These are phyloP conservation scores for Stenolophus ochropezus DNA, from an alignment of 2,888 invertebrate species.

Conservation along the genomic window DNA sequence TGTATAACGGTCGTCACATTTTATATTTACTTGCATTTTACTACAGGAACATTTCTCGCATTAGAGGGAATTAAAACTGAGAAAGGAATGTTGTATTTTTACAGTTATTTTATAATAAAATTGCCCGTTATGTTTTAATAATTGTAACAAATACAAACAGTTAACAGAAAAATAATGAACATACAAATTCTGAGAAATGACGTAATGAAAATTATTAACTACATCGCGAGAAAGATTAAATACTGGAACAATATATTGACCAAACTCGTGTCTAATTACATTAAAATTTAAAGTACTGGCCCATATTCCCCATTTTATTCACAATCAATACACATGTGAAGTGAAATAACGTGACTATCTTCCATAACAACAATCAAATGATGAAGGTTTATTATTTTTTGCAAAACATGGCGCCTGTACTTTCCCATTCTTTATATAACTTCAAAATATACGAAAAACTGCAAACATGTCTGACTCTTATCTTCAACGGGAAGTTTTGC, in stretches of 20 bases:
- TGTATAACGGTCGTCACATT: too few species aligned
- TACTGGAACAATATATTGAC: background rate
- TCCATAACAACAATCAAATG: slow-evolving; percentile 14
- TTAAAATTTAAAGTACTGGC: slow-evolving; percentile 26
- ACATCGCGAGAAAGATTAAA: background rate
- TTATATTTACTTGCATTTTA: too few species aligned
- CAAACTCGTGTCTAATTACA: slow-evolving; percentile 19
- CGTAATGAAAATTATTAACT: background rate
- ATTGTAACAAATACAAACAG: too few species aligned
- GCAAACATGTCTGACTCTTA: background rate
- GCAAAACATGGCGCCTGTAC: background rate
- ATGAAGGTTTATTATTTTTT: slow-evolving; percentile 22
- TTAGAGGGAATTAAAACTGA: too few species aligned
- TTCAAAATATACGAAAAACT: background rate
- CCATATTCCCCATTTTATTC: slow-evolving; percentile 10
- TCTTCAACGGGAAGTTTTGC: slow-evolving; percentile 5
- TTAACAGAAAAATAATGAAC: background rate
- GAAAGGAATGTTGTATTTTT: too few species aligned
- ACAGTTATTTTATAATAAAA: too few species aligned
- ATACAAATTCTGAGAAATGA: background rate
- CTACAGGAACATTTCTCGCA: too few species aligned
- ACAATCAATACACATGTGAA: slow-evolving; percentile 11
- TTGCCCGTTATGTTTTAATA: too few species aligned
- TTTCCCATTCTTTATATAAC: slow-evolving; percentile 10
- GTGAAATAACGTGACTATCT: background rate